Conservation (phyloP, 2,113 vertebrate species). For the Clarias batrachus region DNA sequence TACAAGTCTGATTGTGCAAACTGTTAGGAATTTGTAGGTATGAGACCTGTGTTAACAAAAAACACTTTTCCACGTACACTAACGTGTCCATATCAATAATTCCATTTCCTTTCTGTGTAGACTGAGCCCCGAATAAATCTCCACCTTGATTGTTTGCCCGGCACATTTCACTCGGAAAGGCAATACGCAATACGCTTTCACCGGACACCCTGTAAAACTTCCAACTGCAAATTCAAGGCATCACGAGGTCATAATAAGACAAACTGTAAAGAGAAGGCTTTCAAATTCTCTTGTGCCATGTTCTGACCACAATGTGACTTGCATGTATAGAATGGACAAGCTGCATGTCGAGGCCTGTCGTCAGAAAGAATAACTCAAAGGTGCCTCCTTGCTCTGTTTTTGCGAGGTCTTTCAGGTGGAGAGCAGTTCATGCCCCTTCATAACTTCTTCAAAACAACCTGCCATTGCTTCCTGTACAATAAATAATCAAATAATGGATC, state of each 20-base stretch:
- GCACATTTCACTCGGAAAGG: constrained; percentile 5
- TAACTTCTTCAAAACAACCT: not conserved
- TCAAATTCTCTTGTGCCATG: constrained; percentile 1
- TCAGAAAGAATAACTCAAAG: constrained; percentile 44
- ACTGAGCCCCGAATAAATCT: constrained; percentile 21
- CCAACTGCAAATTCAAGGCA: not conserved
- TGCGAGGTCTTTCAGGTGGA: constrained; percentile 8
- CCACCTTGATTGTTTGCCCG: constrained; percentile 2
- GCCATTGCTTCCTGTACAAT: not conserved
- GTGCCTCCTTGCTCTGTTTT: not conserved
- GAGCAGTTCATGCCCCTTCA: not conserved
- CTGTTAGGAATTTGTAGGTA: not conserved
- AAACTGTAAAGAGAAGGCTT: constrained; percentile 13
- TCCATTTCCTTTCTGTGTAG: constrained; percentile 18
- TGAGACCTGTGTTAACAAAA: not conserved
- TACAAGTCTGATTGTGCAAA: not conserved
- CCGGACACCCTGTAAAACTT: not conserved
- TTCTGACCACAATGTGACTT: constrained; percentile 17
- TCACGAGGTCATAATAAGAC: not conserved
- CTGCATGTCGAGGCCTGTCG: constrained; percentile 28
- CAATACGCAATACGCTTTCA: not conserved
- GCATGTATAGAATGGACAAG: constrained; percentile 26
- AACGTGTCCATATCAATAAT: constrained; percentile 16
- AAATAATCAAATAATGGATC: constrained; percentile 22
- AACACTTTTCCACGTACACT: not conserved